A percentile compares a stretch with the other conserved stretches of the same genome.
phyloP scores from a whole-genome alignment of 2,113 vertebrate genomes.

The Nerophis ophidion region DNA sequence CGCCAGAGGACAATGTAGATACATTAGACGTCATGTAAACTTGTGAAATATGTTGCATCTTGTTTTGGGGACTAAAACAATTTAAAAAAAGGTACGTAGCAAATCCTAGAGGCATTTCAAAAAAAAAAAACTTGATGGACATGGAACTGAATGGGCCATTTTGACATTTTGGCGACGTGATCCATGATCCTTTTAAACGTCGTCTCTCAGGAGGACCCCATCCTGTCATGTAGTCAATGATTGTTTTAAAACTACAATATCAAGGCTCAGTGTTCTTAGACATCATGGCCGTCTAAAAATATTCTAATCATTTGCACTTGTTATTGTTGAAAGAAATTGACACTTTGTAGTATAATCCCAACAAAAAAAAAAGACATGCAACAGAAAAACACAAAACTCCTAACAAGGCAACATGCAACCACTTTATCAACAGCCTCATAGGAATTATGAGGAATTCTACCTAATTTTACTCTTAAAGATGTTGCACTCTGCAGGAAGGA shows the following conservation, averaged over 20 bases:
- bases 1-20: slow-evolving; percentile 65
- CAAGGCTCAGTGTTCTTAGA: neutral
- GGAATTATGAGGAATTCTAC: neutral
- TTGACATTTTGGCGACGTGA: slow-evolving; percentile 45
- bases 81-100: slow-evolving; percentile 14
- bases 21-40: slow-evolving; percentile 66
- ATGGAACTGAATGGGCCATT: slow-evolving; percentile 56
- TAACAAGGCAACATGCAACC: neutral
- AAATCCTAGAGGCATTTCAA: slow-evolving; percentile 26
- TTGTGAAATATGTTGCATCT: slow-evolving; percentile 62
- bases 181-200: slow-evolving; percentile 32
- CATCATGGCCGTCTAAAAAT: neutral
- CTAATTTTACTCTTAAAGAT: neutral
- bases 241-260: neutral
- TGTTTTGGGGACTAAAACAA: slow-evolving; percentile 37
- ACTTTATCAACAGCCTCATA: neutral
- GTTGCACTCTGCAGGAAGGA: slow-evolving; percentile 24
- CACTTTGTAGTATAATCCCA: neutral
- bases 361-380: too few species aligned
- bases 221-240: slow-evolving; percentile 39
- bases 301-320: neutral
- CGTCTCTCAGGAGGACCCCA: slow-evolving; percentile 19
- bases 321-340: neutral
- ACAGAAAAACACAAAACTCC: neutral
- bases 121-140: slow-evolving; percentile 6